A percentile compares a stretch with the other conserved stretches of the same genome.
Conservation (phyloP, 2,797 vertebrate species). For the Poecilia velifera region DNA sequence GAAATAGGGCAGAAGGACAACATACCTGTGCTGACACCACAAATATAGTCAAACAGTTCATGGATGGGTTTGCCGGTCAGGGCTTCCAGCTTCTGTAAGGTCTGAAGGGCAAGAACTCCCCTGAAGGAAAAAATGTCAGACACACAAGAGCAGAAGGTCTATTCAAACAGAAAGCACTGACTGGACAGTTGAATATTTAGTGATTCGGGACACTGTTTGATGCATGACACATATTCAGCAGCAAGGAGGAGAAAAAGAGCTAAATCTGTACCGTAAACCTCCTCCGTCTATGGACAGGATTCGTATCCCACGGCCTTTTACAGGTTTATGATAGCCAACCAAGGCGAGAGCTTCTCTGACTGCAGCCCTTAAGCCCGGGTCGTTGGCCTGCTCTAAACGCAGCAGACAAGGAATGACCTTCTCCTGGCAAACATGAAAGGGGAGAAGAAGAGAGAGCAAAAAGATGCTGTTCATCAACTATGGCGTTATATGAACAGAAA, state of each 20-base stretch:
- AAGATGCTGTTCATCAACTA: not conserved
- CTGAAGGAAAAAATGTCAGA: conserved; percentile 74
- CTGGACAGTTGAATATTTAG: not conserved
- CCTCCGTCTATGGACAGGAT: conserved; percentile 95
- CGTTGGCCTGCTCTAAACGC: conserved; percentile 86
- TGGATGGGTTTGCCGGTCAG: conserved; percentile 92
- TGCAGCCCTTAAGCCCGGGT: conserved; percentile 89
- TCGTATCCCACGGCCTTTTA: conserved; percentile 90
- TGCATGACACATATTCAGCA: not conserved
- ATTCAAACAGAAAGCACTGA: not conserved
- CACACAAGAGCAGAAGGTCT: not conserved
- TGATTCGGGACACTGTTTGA: not conserved
- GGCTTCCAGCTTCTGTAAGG: conserved; percentile 89
- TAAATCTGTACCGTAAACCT: conserved; percentile 87
- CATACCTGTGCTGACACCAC: conserved; percentile 97
- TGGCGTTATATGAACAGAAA: not conserved
- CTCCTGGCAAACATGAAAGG: conserved; percentile 81
- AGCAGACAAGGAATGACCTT: conserved; percentile 89
- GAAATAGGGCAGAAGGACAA: conserved; percentile 41
- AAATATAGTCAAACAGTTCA: conserved; percentile 96
- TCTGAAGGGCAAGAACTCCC: conserved; percentile 94
- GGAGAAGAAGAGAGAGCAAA: conserved; percentile 9
- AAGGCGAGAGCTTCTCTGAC: conserved; percentile 91
- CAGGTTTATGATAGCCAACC: conserved; percentile 90
- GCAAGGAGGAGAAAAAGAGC: not conserved